Evolutionary conservation across 2,888 invertebrate species (phyloP).

Genomic region (Incurvaria masculella): DNA sequence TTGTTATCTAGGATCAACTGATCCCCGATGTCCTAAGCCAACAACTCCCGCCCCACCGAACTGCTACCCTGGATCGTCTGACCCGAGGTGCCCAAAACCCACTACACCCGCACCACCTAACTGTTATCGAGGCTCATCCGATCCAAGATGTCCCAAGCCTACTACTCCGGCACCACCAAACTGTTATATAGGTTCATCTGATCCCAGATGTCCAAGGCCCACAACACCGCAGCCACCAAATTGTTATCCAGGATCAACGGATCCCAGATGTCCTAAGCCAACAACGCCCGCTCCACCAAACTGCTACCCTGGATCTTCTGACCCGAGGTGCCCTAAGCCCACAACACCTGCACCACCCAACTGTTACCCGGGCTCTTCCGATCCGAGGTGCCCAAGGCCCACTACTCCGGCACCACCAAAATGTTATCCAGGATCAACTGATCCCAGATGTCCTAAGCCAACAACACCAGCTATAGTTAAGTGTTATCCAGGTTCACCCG

Average conservation of each 20-base stretch:
- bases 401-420: conserved; percentile 19
- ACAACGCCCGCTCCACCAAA: conserved; percentile 16
- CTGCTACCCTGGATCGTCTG: conserved; percentile 26
- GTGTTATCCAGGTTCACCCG: conserved; percentile 16
- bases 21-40: conserved; percentile 20
- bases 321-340: conserved; percentile 18
- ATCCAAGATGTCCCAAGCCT: conserved; percentile 20
- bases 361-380: conserved; percentile 29
- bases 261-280: conserved; percentile 24
- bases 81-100: conserved; percentile 29
- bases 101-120: conserved; percentile 18
- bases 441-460: conserved; percentile 24
- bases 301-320: conserved; percentile 23
- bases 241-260: conserved; percentile 24
- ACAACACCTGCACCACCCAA: conserved; percentile 17
- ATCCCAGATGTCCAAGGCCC: conserved; percentile 20
- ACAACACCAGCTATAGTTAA: conserved; percentile 20
- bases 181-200: conserved; percentile 44
- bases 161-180: conserved; percentile 18
- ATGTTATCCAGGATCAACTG: conserved; percentile 22
- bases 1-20: conserved; percentile 23
- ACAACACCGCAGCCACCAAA: conserved; percentile 20
- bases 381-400: conserved; percentile 21
- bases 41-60: conserved; percentile 16
- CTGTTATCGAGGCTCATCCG: conserved; percentile 24